Conservation (phyloP, 2,888 invertebrate genomes). For the Brachyptera putata region DNA sequence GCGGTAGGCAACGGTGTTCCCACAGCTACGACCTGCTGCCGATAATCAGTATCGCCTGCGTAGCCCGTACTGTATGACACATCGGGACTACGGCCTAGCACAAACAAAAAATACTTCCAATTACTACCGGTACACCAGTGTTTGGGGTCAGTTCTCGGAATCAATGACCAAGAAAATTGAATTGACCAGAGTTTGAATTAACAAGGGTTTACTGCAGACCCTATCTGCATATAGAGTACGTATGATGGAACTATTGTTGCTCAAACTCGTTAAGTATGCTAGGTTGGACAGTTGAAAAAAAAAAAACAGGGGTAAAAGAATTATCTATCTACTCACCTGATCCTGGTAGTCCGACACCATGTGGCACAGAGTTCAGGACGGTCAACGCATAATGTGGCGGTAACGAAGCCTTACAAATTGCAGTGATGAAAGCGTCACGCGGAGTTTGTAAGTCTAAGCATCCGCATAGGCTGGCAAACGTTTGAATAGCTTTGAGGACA, state of each 20-base stretch:
- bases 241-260: too few species aligned
- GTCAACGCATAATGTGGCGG: conserved; percentile 93
- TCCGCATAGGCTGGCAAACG: conserved; percentile 85
- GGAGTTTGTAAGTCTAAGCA: conserved; percentile 70
- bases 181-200: too few species aligned
- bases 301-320: too few species aligned
- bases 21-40: conserved; percentile 95
- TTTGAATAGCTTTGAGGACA: conserved; percentile 87
- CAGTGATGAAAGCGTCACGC: conserved; percentile 90
- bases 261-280: too few species aligned
- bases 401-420: conserved; percentile 92
- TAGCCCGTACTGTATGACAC: conserved; percentile 38
- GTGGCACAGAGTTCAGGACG: conserved; percentile 64
- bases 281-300: too few species aligned
- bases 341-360: conserved; percentile 14
- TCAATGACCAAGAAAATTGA: too few species aligned
- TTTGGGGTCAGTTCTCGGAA: too few species aligned
- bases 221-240: too few species aligned
- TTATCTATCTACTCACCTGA: neutral
- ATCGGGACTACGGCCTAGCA: conserved; percentile 42
- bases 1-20: conserved; percentile 91
- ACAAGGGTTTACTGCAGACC: too few species aligned
- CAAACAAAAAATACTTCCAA: too few species aligned
- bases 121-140: too few species aligned
- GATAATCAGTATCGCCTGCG: conserved; percentile 66